Percentiles rank a stretch among this genome's conserved stretches.
phyloP scores from a whole-genome alignment of 2,797 vertebrate species.

The Cyclopterus lumpus region DNA sequence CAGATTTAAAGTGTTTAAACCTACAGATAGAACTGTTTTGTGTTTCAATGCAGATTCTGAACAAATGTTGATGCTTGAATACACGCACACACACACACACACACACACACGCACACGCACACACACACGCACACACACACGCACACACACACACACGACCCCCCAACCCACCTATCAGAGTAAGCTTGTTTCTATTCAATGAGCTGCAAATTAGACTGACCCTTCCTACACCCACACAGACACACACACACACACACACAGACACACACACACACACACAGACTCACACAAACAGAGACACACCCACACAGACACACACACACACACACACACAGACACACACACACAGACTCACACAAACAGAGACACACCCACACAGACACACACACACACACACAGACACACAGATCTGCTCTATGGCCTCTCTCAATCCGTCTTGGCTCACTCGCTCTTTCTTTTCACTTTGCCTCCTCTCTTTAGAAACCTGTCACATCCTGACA shows the following conservation, averaged over 20 bases:
- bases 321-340: constrained; percentile 23
- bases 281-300: constrained; percentile 13
- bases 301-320: not conserved
- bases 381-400: constrained; percentile 33
- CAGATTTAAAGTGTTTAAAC: too few species aligned
- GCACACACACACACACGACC: constrained; percentile 13
- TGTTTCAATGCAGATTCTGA: too few species aligned
- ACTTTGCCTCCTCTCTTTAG: constrained; percentile 57
- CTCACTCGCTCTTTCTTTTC: constrained; percentile 54
- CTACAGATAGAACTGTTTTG: too few species aligned
- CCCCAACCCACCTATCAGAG: constrained; percentile 56
- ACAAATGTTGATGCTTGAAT: too few species aligned
- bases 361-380: constrained; percentile 27
- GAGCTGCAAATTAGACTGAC: constrained; percentile 72
- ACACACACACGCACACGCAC: constrained; percentile 13
- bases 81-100: constrained; percentile 2
- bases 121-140: not conserved
- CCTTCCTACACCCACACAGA: constrained; percentile 34
- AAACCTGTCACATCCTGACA: constrained; percentile 57
- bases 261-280: constrained; percentile 5
- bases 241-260: constrained; percentile 15
- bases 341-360: not conserved
- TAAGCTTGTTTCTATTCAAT: constrained; percentile 69
- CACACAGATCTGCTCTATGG: too few species aligned
- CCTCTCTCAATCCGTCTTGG: constrained; percentile 58